These are phyloP conservation scores for Xiphophorus couchianus DNA, from an alignment of 2,113 vertebrate species.

Conservation along the genomic window DNA sequence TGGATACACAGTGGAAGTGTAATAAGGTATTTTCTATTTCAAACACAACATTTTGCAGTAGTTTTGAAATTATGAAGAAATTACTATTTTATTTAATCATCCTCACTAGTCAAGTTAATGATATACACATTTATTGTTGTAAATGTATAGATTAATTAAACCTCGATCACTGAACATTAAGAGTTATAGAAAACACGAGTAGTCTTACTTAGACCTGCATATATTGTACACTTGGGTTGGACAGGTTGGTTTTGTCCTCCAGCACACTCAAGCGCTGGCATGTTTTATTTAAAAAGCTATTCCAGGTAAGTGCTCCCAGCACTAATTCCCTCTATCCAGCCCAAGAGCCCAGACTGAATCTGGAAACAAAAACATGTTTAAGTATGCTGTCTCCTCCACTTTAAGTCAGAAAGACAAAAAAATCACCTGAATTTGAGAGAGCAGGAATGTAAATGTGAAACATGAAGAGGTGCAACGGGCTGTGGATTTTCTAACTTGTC, in stretches of 20 bases:
- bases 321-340: not conserved
- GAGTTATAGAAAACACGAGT: not conserved
- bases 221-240: not conserved
- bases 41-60: too few relatives aligned
- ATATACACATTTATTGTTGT: too few relatives aligned
- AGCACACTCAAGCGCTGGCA: not conserved
- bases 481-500: not conserved
- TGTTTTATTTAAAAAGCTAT: conserved; percentile 1
- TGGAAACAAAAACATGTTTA: conserved; percentile 1
- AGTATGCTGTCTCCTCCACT: not conserved
- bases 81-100: too few relatives aligned
- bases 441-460: not conserved
- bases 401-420: not conserved
- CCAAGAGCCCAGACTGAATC: not conserved
- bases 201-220: not conserved
- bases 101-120: too few relatives aligned
- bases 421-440: not conserved
- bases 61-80: too few relatives aligned
- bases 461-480: too few relatives aligned
- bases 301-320: not conserved
- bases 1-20: too few relatives aligned
- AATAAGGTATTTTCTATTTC: too few relatives aligned
- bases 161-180: too few relatives aligned
- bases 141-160: too few relatives aligned
- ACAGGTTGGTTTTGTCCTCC: not conserved